phyloP scores from a whole-genome alignment of 2,797 vertebrate genomes.

The Mus caroli region DNA sequence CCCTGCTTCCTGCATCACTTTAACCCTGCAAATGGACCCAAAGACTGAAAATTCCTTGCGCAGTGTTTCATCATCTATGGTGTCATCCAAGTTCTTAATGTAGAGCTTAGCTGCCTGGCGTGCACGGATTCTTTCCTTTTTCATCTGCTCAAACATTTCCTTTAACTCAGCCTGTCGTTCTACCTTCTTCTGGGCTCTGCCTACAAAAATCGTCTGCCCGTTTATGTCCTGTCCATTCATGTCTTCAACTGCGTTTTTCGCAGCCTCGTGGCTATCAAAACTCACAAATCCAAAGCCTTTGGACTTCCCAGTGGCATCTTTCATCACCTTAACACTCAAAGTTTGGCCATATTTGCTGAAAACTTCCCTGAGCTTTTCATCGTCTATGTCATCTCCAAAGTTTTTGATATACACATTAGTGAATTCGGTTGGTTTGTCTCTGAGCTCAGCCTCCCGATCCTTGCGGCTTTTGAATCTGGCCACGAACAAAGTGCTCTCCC shows the following conservation, averaged over 20 bases:
- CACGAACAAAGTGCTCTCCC: constrained; percentile 94
- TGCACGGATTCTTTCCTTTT: constrained; percentile 2
- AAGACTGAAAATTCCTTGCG: constrained; percentile 59
- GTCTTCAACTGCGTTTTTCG: constrained; percentile 58
- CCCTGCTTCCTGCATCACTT: constrained; percentile 76
- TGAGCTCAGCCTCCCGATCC: constrained; percentile 93
- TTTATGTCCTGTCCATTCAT: constrained; percentile 72
- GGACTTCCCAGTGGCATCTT: constrained; percentile 92
- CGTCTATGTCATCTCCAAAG: constrained; percentile 93
- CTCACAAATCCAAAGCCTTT: constrained; percentile 95
- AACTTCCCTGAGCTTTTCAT: constrained; percentile 90
- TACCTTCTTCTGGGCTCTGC: constrained; percentile 81
- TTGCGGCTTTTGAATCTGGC: constrained; percentile 94
- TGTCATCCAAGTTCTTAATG: constrained; percentile 76
- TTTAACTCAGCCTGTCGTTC: constrained; percentile 79
- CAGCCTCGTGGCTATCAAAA: constrained; percentile 91
- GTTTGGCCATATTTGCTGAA: constrained; percentile 93
- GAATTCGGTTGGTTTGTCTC: constrained; percentile 92
- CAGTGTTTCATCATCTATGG: constrained; percentile 64
- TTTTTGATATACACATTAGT: constrained; percentile 96
- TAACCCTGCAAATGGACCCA: constrained; percentile 67
- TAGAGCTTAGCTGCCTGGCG: constrained; percentile 64
- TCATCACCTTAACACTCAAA: constrained; percentile 95
- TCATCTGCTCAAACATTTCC: constrained; percentile 58
- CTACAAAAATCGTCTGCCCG: constrained; percentile 93